Base-by-base conservation (phyloP, 2,113 vertebrate species). In the Jacana jacana region DNA sequence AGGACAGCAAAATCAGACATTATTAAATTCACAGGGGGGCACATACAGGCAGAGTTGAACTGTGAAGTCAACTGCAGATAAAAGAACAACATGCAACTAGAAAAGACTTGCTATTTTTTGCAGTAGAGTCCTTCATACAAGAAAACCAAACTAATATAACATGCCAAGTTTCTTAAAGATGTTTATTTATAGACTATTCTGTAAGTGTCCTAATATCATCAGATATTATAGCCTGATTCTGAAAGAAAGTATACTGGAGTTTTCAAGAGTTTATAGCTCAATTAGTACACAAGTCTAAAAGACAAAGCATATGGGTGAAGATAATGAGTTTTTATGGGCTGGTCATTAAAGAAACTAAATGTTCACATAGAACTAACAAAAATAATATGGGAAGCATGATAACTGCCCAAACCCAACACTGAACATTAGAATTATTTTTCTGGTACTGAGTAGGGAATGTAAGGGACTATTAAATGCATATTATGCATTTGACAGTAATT, bases 271-370 rank as follows among this genome's bases (percentile, higher is more conserved):
- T 61, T 13, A 68, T 20, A 92, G 17, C 6, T 92, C 57, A 88
- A 61, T 27, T 27, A 92, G 33, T 16, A 69, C 30, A 30, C 3
- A 69, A 57, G 10, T 28, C 7, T 82, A 25, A 93, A 64, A 52
- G 72, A 9, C 2, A 81, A 77, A 69, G 1, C 30, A 57, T 2
- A 48, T 7, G 10, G 24, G 57, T 0, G 1, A 52, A 17, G 11
- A 83, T 18, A 73, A 4, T 66, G 9, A 66, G 30, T 82, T 82
- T 48, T 35, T 51, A 3, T 17, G 7, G 22, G 11, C 3, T 35
- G 19, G 52, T 40, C 35, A 88, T 13, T 65, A 61, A 79, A 81
- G 23, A 17, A 91, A 72, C 10, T 35, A 79, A 57, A 14, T 10
- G 12, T 12, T 72, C 28, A 72, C 24, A 10, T 1, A 65, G 19